A percentile compares a stretch with the other conserved stretches of the same genome.
Conservation (phyloP, 2,797 vertebrate species). For the Serranus cabrilla region DNA sequence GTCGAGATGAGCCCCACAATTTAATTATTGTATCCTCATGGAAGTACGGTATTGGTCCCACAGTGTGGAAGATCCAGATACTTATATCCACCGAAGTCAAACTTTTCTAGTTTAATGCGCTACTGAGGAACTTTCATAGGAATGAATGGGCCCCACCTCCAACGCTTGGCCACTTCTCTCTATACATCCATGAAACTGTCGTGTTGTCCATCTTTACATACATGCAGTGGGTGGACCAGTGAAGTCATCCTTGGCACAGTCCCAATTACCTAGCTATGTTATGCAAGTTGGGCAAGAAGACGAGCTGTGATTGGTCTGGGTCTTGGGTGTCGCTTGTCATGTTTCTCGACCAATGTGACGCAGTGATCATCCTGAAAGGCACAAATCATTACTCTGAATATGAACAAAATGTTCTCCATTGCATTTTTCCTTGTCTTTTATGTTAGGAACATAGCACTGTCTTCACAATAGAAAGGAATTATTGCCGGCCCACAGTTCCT, state of each 20-base stretch:
- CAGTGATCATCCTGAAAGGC: background rate
- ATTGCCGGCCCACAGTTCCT: background rate
- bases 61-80: too few species aligned
- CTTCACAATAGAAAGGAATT: too few species aligned
- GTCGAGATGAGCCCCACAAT: too few species aligned
- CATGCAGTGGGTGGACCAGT: background rate
- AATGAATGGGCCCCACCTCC: too few species aligned
- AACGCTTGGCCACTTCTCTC: too few species aligned
- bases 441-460: background rate
- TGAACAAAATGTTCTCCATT: background rate
- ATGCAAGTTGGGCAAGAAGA: background rate
- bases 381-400: background rate
- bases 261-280: background rate
- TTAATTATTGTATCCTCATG: too few species aligned
- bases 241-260: background rate
- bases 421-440: background rate
- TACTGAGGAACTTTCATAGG: too few species aligned
- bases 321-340: background rate
- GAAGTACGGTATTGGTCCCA: too few species aligned
- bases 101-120: too few species aligned
- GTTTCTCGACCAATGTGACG: background rate
- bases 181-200: too few species aligned
- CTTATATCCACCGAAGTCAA: too few species aligned
- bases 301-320: background rate
- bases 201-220: too few species aligned